Base-by-base conservation (phyloP, 35 echinoderm and acorn worm genomes). In the Patiria miniata region DNA sequence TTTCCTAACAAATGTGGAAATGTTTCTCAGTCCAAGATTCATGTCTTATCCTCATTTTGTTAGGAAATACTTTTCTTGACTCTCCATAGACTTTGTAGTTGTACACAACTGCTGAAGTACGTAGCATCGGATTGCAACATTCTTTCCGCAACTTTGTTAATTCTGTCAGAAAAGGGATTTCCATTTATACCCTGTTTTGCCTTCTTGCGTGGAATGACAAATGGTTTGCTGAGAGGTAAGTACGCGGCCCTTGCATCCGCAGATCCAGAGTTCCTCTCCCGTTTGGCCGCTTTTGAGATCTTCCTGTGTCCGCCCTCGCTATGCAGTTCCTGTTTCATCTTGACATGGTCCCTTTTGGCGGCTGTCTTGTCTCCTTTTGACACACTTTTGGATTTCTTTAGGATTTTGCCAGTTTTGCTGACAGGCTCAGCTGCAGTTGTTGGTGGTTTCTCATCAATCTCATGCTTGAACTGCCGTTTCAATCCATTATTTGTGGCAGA, bases 191-290 rank as follows among this genome's bases (percentile, higher is more conserved):
- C 65, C 65, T 73, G 65, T 34, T 73, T 73, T 32, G 65, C 26
- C 29, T 73, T 73, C 80, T 82, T 82, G 5, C 80, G 39, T n/a
- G 80, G 80, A 33, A 82, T 82, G 21, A 82, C 40, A 51, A 82
- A 82, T 3, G 80, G 80, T 82, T 82, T 82, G 29, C 40, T 82
- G 28, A 82, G 80, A 15, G 80, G 80, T 30, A 52, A 44, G 51
- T 52, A 51, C 8, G 80, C 80, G 26, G 80, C 40, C 33, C 33
- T 44, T 4, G 80, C 80, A 82, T 82, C 80, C 4, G 47, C 44
- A 80, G 42, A 51, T 37, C 42, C 42, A 19, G 78, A 39, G 22
- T 50, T 80, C 26, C 42, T 51, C 37, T 80, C 78, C 21, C 40
- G 50, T 82, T 53, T 82, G 28, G 22, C 40, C 10, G 40, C 14